phyloP scores from a whole-genome alignment of 2,113 vertebrate genomes.

The Anguilla rostrata region DNA sequence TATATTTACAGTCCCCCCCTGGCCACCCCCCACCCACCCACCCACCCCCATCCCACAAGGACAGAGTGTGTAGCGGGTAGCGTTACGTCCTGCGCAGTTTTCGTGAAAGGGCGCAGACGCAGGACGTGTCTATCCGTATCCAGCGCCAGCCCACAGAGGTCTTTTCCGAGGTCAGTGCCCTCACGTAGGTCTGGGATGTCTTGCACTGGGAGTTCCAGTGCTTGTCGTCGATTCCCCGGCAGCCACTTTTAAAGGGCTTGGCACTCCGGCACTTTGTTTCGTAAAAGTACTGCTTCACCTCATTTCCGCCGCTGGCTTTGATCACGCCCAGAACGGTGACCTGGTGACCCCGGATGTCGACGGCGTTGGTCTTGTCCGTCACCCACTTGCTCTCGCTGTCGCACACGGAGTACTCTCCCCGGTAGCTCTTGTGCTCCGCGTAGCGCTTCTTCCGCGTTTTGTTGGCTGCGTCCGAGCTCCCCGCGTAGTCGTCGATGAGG shows the following conservation, averaged over 20 bases:
- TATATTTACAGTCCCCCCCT: conserved; percentile 78
- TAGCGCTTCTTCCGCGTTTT: conserved; percentile 85
- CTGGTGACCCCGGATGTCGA: conserved; percentile 81
- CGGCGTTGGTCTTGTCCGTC: conserved; percentile 85
- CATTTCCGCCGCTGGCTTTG: conserved; percentile 73
- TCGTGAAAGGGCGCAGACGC: conserved; percentile 90
- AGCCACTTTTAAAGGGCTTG: conserved; percentile 81
- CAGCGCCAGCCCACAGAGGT: conserved; percentile 85
- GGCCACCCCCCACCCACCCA: conserved; percentile 22
- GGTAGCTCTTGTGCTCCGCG: conserved; percentile 84
- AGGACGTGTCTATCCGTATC: conserved; percentile 98
- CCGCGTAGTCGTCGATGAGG: conserved; percentile 83
- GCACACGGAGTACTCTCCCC: conserved; percentile 93
- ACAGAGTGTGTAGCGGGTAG: conserved; percentile 46
- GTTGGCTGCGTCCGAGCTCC: conserved; percentile 65
- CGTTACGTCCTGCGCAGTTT: conserved; percentile 88
- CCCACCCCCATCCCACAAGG: conserved; percentile 20
- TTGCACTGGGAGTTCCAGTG: conserved; percentile 99
- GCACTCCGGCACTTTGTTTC: conserved; percentile 87
- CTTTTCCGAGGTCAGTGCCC: conserved; percentile 85
- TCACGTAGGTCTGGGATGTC: conserved; percentile 89
- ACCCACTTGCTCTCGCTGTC: conserved; percentile 96
- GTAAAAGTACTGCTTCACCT: conserved; percentile 94
- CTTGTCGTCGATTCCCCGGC: conserved; percentile 92
- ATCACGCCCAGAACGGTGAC: conserved; percentile 88